Base-by-base conservation (phyloP, 2,888 invertebrate species). In the Drosophila falleni region DNA sequence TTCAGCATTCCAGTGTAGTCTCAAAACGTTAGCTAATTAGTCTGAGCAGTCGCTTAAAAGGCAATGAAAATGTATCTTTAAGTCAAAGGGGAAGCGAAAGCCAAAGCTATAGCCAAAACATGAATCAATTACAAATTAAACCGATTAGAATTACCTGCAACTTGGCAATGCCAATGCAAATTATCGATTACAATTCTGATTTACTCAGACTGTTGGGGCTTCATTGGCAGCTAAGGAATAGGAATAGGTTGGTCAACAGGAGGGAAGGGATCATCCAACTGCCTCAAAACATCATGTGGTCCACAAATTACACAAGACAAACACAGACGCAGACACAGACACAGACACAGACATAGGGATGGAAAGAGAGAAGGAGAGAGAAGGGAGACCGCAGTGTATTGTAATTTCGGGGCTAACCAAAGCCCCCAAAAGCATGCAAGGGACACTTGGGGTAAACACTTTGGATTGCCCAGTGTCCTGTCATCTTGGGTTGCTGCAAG, bases 61-160 rank as follows among this genome's bases (percentile, higher is more conserved):
- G 46, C 35, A 56, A 37, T 58, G 42, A 71, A 58, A 59, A 15
- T 23, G 19, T 19, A 8, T 33, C 50, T 33, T 59, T 15, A 59
- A 39, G 58, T 15, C 55, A 35, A 55, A 35, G 44, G n/a, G 8
- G 47, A 53, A 71, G 47, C 53, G 13, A 46, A 54, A 60, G 44
- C 47, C 41, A 39, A 47, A 61, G 16, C 15, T 26, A 9, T 33
- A 62, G 23, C 49, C 15, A 49, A 6, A 50, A 64, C 61, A 67
- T 63, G 35, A 67, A 80, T 78, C 80, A 78, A 78, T 78, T 78
- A 76, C 58, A 73, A 73, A 67, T 77, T 67, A 73, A 73, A 73
- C 73, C 66, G 77, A 77, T 73, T 77, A 62, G 55, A 53, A 63
- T 67, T 70, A 63, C 37, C 61, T 33, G 44, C 26, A 51, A 61